Evolutionary conservation across 2,797 vertebrate species (phyloP), one percentile per base, ranked within the genome.

Genomic region (Anniella stebbinsi): DNA sequence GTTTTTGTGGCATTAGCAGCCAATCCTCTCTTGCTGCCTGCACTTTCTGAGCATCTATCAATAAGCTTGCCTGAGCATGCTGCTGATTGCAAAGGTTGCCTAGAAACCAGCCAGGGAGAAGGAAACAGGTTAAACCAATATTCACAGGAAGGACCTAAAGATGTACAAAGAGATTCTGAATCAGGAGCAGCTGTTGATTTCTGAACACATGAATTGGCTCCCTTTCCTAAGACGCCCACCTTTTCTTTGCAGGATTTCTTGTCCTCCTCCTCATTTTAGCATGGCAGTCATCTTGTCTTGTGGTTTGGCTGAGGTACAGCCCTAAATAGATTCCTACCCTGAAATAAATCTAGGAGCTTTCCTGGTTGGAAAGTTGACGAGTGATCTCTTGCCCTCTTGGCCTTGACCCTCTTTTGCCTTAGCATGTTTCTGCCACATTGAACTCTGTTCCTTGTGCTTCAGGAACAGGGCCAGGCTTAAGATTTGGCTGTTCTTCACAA

Each of bases 381-480:
- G 17, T 72, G 60, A 89, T 83, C 78, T 87, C 75, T 92, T 88
- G 60, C 11, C 6, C 38, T 13, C 9, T 60, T 81, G 30, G 63
- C 60, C 60, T 88, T 66, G 41, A 70, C 38, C 63, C 70, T 88
- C 60, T 85, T 90, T 84, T 77, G 76, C n/a, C 54, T 75, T 28
- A 7, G 28, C 18, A 11, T 45, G 38, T 91, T 93, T 92, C 82
- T 91, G 2, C n/a, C 54, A 57, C n/a, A 80, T 36, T 91, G 92
- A 82, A 87, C 25, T 89, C 78, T 21, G 76, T 41, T 38, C 60
- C 21, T 33, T 86, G 4, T 4, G 57, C 70, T 83, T 88, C 51
- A 80, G 80, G 92, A 84, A 30, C 54, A 80, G 36, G 28, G 60
- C 57, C 75, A 89, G 80, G 80, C 28, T 76, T 80, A 87, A 86